Percentiles rank a stretch among this genome's conserved stretches.
Conservation (phyloP, 1,140 invertebrate species). For the roundworm (Caenorhabditis elegans) region WBcel235 BX284605.5:13047501-13048000, state of each 20-base stretch:
- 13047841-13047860: neutral
- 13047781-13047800: conserved; percentile 8
- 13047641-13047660: neutral
- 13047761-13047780: conserved; percentile 23
- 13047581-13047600: neutral
- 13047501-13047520: neutral
- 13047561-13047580: neutral
- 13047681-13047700: neutral
- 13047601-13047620: conserved; percentile 2
- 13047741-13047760: conserved; percentile 15
- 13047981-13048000: neutral
- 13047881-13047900: neutral
- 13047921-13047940: neutral
- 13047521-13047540: neutral
- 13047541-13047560: neutral
- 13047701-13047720: neutral
- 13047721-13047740: neutral
- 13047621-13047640: too few species aligned
- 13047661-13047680: neutral
- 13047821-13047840: neutral
- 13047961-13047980: neutral
- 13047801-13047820: conserved; percentile 24
- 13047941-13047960: neutral
- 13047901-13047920: neutral
- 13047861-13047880: neutral